phyloP scores from a whole-genome alignment of 2,888 invertebrate genomes.

The Dynastes tityus region DNA sequence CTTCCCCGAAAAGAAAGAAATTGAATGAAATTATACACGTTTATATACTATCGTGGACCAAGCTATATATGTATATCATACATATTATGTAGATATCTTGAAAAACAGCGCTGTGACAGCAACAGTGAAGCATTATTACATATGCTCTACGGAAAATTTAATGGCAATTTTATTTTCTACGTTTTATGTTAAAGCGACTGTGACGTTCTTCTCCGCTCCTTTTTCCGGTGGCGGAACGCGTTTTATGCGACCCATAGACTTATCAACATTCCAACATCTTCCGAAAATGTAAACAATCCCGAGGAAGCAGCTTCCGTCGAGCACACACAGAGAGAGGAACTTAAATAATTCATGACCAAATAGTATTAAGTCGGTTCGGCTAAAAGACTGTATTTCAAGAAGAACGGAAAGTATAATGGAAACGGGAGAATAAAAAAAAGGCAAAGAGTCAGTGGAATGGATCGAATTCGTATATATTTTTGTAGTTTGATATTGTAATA shows the following conservation, averaged over 20 bases:
- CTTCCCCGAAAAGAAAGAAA: neutral
- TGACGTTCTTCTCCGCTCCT: slow-evolving; percentile 7
- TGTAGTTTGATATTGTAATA: slow-evolving; percentile 3
- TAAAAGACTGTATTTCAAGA: slow-evolving; percentile 39
- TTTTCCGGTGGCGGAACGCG: slow-evolving; percentile 14
- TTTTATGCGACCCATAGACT: slow-evolving; percentile 40
- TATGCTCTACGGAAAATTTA: slow-evolving; percentile 25
- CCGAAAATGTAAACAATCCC: slow-evolving; percentile 43
- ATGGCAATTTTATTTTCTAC: slow-evolving; percentile 36
- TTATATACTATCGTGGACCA: neutral
- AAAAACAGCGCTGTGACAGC: neutral
- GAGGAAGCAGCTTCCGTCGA: slow-evolving; percentile 30
- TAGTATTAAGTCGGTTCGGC: slow-evolving; percentile 43
- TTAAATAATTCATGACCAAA: slow-evolving; percentile 47
- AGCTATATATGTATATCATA: neutral
- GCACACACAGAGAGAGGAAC: neutral
- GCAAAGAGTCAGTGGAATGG: neutral
- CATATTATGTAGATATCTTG: slow-evolving; percentile 3
- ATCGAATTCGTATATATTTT: neutral
- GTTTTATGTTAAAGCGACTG: slow-evolving; percentile 19
- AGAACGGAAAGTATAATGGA: slow-evolving; percentile 25
- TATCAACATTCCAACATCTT: slow-evolving; percentile 46
- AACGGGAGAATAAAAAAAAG: neutral
- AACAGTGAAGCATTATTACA: neutral
- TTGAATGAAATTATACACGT: slow-evolving; percentile 3